Base-by-base conservation (phyloP, 1,140 invertebrate genomes). In the Pseudomyrmex sp. region DNA sequence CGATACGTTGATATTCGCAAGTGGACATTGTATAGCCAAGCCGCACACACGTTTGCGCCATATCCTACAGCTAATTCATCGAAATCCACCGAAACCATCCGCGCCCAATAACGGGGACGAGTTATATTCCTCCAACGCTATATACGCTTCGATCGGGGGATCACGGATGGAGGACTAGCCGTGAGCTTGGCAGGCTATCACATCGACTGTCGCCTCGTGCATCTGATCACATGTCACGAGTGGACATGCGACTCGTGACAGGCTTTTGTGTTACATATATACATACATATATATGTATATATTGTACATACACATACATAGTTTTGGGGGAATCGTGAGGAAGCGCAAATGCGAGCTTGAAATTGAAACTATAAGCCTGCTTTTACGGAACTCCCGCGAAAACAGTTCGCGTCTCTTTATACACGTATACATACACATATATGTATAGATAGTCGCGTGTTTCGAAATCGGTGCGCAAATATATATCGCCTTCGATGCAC, bases 61-160 rank as follows among this genome's bases (percentile, higher is more conserved):
- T 66, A 80, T 72, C 48, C 68, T 61, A 26, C 10, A 69, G 85
- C 48, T 86, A 80, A 86, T 85, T 86, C 83, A 86, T 85, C 74
- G 58, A 54, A 84, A 75, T 54, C 44, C 58, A 63, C 13, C 52
- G 52, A 61, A 84, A 54, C 23, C 48, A 23, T 20, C 65, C 52
- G 44, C 13, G 23, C 44, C 35, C 76, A 79, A 79, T 79, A 70
- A 70, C 65, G 65, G 54, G 61, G 12, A 54, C 44, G 20, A 23
- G 44, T 59, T 54, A 48, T 70, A 65, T 62, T 48, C 3, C 46
- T 3, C n/a, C 5, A 15, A 44, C 23, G 46, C 15, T 56, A 52
- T 44, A 26, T 15, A 20, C 44, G 52, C 46, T n/a, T 20, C 58
- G 58, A 54, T 18, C 26, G 20, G 63, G n/a, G 23, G 48, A 68